Base-by-base conservation (phyloP, 1,140 invertebrate species). In the Anoplophora glabripennis region DNA sequence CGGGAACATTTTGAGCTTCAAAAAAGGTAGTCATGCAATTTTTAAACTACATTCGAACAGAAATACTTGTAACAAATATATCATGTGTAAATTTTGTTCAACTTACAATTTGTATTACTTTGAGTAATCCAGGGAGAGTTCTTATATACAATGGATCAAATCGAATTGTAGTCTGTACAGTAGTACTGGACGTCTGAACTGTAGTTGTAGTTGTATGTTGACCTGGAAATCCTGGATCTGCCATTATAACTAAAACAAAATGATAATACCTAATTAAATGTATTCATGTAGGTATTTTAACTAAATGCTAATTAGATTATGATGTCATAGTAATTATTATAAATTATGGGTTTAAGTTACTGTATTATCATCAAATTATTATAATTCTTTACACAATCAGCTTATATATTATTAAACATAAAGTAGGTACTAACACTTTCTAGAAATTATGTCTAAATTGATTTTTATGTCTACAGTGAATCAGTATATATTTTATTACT, bases 91-190 rank as follows among this genome's bases (percentile, higher is more conserved):
- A 7, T n/a, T 10, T 44, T 8, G 17, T 17, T 9, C n/a, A 67
- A 83, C 87, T 86, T 78, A 94, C 92, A 69, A 92, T 83, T 83
- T 91, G 84, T 0, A 77, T 82, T 59, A 86, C 77, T 81, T 94
- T 94, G 0, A 94, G 70, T 35, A 89, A 83, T 42, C 92, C 92
- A 35, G 88, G 86, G 21, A 89, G 65, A 4, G 85, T 89, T 63
- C 77, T 80, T 11, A 91, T 63, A 69, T 92, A 93, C 1, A 77
- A 75, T 4, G 82, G 78, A 74, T 93, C 89, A 75, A 86, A 91
- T 61, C 89, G 75, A 66, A 92, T 80, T 61, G 81, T 83, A 12
- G 86, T 86, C 64, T 86, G 81, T 1, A 87, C 84, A 0, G 81
- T 83, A 0, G 87, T 88, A 59, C 80, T 85, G 0, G 82, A 82